phyloP scores from a whole-genome alignment of 2,113 vertebrate species.

The Aspidoscelis tigris region DNA sequence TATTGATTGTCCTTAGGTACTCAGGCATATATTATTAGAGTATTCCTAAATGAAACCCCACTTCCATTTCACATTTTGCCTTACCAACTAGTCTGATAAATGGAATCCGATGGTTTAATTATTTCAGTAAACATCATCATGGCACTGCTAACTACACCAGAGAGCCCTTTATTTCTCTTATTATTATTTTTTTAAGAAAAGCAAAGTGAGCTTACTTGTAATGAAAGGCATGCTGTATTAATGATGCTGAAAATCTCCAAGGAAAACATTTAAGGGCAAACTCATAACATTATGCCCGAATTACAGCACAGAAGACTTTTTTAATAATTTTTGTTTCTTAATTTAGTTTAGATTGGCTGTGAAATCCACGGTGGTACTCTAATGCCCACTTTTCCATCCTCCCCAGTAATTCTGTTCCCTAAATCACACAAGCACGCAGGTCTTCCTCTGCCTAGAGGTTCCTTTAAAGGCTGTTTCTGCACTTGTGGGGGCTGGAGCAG shows the following conservation, averaged over 20 bases:
- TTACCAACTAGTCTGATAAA: conserved; percentile 61
- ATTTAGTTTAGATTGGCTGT: conserved; percentile 87
- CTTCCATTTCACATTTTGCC: conserved; percentile 64
- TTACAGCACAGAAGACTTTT: conserved; percentile 78
- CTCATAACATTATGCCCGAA: conserved; percentile 74
- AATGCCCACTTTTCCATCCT: conserved; percentile 78
- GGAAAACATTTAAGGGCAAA: conserved; percentile 75
- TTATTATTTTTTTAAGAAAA: conserved; percentile 58
- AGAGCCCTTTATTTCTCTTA: conserved; percentile 60
- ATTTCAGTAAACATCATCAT: conserved; percentile 74
- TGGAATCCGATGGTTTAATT: conserved; percentile 70
- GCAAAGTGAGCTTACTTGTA: conserved; percentile 70
- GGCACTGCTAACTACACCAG: conserved; percentile 57
- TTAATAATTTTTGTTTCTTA: conserved; percentile 87
- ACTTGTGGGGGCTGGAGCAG: conserved; percentile 10
- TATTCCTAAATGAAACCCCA: conserved; percentile 59
- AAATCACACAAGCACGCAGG: conserved; percentile 69
- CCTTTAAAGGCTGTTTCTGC: conserved; percentile 48
- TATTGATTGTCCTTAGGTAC: conserved; percentile 41
- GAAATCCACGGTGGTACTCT: conserved; percentile 79
- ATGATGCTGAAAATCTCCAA: conserved; percentile 70
- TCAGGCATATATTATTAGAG: conserved; percentile 48
- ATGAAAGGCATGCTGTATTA: conserved; percentile 78
- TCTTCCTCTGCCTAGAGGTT: conserved; percentile 57
- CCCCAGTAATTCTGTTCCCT: conserved; percentile 82